Percentiles rank a stretch among this genome's conserved stretches.
Evolutionary conservation across 1,140 invertebrate species (phyloP).

Genomic region (Watersipora subatra): DNA sequence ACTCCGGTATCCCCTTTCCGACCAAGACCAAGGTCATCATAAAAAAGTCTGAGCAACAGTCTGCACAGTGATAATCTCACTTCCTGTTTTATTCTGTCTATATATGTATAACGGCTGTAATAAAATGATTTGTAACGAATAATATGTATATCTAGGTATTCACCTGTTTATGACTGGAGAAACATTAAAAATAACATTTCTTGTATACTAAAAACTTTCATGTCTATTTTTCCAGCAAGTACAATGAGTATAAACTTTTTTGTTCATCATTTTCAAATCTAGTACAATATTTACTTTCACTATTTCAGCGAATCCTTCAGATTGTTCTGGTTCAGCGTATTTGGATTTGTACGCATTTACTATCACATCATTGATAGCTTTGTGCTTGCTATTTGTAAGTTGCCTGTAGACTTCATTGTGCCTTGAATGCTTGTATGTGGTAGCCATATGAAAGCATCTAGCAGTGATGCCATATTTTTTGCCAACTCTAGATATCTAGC

Average conservation of each 20-base stretch:
- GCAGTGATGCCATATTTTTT: slow-evolving; percentile 51
- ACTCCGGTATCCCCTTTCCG: not conserved
- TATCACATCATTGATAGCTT: slow-evolving; percentile 54
- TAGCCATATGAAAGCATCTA: slow-evolving; percentile 67
- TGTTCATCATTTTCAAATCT: slow-evolving; percentile 54
- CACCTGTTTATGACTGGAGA: too few species aligned
- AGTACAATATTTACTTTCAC: slow-evolving; percentile 65
- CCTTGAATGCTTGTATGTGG: slow-evolving; percentile 55
- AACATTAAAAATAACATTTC: too few species aligned
- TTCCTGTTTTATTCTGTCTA: too few species aligned
- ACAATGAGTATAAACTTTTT: slow-evolving; percentile 64
- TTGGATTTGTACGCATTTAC: slow-evolving; percentile 67
- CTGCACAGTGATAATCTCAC: too few species aligned
- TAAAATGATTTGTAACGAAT: too few species aligned
- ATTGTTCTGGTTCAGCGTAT: slow-evolving; percentile 54
- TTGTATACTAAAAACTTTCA: too few species aligned
- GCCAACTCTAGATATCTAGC: slow-evolving; percentile 56
- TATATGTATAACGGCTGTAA: too few species aligned
- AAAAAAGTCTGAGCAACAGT: not conserved
- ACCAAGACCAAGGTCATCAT: not conserved
- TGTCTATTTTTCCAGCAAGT: slow-evolving; percentile 49
- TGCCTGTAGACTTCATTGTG: slow-evolving; percentile 81
- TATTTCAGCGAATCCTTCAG: slow-evolving; percentile 71
- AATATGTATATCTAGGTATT: too few species aligned
- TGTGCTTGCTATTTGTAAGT: slow-evolving; percentile 53